Base-by-base conservation (phyloP, 35 echinoderm and acorn worm species). In the Apostichopus parvimensis region DNA sequence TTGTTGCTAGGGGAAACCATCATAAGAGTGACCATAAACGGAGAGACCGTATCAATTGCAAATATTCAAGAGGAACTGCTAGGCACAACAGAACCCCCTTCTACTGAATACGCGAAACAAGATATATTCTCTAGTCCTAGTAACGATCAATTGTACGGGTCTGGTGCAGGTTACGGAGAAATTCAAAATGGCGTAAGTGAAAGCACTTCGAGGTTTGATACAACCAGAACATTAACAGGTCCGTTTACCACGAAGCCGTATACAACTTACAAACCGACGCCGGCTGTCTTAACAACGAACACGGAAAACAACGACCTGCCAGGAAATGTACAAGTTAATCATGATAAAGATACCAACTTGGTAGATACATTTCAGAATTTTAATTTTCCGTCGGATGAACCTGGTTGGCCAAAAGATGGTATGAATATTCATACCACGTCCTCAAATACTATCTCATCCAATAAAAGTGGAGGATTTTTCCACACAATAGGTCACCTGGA, bases 21-120 rank as follows among this genome's bases (percentile, higher is more conserved):
- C 1, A 59, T 87, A 59, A 87, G 83, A 87, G 83, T 87, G 45
- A 87, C 83, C 21, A 87, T 23, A 66, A 57, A 87, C 17, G 83
- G 83, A 7, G n/a, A 87, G 7, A 15, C 60, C 5, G 45, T 87
- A 9, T 56, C 13, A 1, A 1, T 56, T 26, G 9, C 23, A 14
- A 45, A 21, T 13, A 23, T 18, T 13, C 34, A 21, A 62, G 60
- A 8, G n/a, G 9, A n/a, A 45, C 7, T 54, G 11, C 56, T 56
- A 9, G 17, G 10, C 25, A 85, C 82, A 18, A n/a, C 82, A 85
- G 21, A 28, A 12, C 0, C 54, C 34, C 12, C 82, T 56, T 28
- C 52, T 59, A 20, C 82, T 9, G 23, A 14, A 7, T 10, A 85
- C 20, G 45, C 7, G 11, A 21, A 85, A 18, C 13, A 85, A 60